phyloP scores from a whole-genome alignment of 1,140 invertebrate species.

The Drosophila pectinifera region DNA sequence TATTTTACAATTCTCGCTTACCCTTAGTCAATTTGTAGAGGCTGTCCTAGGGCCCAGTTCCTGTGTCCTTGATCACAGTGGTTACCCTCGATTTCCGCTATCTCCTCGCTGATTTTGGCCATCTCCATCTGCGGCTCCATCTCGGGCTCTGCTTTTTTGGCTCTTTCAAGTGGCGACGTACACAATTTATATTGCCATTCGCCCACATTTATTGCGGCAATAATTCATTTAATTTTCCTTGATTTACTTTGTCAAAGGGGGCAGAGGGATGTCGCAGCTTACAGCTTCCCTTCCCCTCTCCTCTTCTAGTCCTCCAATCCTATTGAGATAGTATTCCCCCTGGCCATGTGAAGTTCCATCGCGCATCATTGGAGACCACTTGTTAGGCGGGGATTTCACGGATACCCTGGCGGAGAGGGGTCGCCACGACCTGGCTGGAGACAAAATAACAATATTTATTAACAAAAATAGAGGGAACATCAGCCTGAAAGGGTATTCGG shows the following conservation, averaged over 20 bases:
- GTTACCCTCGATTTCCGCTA: background rate
- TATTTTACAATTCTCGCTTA: background rate
- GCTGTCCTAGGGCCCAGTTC: background rate
- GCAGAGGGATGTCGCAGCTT: background rate
- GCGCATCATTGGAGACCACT: slow-evolving; percentile 46
- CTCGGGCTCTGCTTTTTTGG: background rate
- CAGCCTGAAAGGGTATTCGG: background rate
- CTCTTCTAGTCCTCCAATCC: background rate
- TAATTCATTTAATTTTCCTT: slow-evolving; percentile 82
- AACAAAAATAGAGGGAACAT: no score
- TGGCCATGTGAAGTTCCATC: slow-evolving; percentile 14
- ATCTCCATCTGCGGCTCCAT: background rate
- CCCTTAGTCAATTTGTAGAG: background rate
- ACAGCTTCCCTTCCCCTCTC: background rate
- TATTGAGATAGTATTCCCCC: background rate
- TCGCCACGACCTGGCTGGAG: no score
- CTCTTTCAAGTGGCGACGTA: slow-evolving; percentile 52
- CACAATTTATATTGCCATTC: slow-evolving; percentile 70
- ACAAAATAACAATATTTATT: no score
- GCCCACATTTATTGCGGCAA: slow-evolving; percentile 80
- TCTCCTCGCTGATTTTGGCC: background rate
- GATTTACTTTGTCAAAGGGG: slow-evolving; percentile 76
- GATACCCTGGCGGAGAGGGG: background rate
- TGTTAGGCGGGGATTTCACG: slow-evolving; percentile 13
- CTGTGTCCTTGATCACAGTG: background rate